Evolutionary conservation across 2,888 invertebrate species (phyloP), one percentile per base, ranked within the genome.

Genomic region (Lasiommata megera): DNA sequence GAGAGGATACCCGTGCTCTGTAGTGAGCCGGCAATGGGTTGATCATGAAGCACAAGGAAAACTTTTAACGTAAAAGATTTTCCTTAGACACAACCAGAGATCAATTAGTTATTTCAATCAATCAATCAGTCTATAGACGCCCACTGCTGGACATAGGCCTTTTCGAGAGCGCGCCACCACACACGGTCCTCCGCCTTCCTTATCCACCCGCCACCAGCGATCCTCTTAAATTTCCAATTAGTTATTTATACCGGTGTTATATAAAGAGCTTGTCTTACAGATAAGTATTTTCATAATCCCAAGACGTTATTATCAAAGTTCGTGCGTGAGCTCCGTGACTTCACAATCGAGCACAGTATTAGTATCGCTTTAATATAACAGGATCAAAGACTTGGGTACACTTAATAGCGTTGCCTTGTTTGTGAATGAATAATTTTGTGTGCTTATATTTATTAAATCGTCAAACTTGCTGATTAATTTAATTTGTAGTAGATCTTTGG

Each of bases 281-380:
- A 48, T 48, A 48, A 23, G 23, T 23, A 2, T 48, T 48, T 48
- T 12, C 37, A 48, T 48, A 48, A 48, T 48, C 48, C 36, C n/a
- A 36, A 48, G 48, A 48, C 48, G 48, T 37, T 48, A 37, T 37
- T 48, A 37, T 37, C 23, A 48, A 48, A 48, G 48, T 48, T 48
- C 37, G 36, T 37, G 37, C 18, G 18, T 37, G 37, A 37, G 23
- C 23, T 48, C 12, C 48, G 48, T 48, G 48, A 48, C 48, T 48
- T 23, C 37, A 48, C 48, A 48, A 37, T 37, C 48, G 23, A 48
- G 48, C 12, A 12, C 48, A 48, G 48, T 23, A 48, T 48, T 48
- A 48, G 48, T 37, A 31, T 36, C 23, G 12, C 36, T 34, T 48
- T 48, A 48, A 48, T 48, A 37, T 48, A 48, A 48, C 36, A 12